Conservation (phyloP, 2,888 invertebrate species). For the Tiliacea citrago region DNA sequence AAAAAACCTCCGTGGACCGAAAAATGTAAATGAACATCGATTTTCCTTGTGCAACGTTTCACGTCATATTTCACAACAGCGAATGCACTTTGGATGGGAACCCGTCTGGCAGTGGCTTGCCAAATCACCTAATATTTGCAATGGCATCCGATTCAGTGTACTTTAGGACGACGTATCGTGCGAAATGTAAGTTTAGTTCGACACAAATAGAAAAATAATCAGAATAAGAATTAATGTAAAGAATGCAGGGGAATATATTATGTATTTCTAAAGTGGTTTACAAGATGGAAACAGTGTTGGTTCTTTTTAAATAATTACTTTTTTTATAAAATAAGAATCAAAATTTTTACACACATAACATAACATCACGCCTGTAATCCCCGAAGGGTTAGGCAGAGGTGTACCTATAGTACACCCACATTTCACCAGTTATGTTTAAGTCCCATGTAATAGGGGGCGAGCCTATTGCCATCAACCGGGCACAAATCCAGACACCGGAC, state of each 20-base stretch:
- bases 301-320: not conserved
- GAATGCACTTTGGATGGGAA: conserved; percentile 57
- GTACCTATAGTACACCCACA: too few relatives aligned
- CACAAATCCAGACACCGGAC: too few relatives aligned
- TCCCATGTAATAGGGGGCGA: too few relatives aligned
- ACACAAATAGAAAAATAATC: conserved; percentile 18
- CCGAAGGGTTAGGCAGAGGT: too few relatives aligned
- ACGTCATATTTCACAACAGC: conserved; percentile 46
- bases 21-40: conserved; percentile 43
- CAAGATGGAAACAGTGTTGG: not conserved
- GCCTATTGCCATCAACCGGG: too few relatives aligned
- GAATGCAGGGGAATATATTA: not conserved
- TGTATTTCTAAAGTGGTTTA: not conserved
- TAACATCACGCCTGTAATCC: too few relatives aligned
- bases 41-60: conserved; percentile 49
- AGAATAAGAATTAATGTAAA: not conserved
- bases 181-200: conserved; percentile 16
- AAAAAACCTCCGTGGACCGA: not conserved
- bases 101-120: conserved; percentile 55
- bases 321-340: too few relatives aligned
- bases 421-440: too few relatives aligned
- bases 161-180: conserved; percentile 37
- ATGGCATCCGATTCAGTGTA: conserved; percentile 59
- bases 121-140: conserved; percentile 66
- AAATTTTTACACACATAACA: too few relatives aligned